These are phyloP conservation scores for Colossoma macropomum DNA, from an alignment of 2,113 vertebrate genomes.

Conservation along the genomic window DNA sequence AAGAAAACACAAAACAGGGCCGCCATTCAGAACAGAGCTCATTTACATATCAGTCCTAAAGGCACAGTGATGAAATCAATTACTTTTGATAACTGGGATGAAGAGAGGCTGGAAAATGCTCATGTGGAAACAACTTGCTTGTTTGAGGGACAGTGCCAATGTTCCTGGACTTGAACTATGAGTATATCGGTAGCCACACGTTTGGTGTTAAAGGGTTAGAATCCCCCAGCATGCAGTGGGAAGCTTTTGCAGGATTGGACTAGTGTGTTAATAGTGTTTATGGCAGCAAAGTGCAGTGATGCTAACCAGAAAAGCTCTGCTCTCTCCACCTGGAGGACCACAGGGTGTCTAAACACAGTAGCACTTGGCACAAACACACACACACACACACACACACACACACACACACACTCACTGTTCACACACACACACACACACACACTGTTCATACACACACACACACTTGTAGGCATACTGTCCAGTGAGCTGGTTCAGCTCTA, in stretches of 20 bases:
- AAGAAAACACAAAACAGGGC: no score
- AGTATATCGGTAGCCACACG: background rate
- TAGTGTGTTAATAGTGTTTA: background rate
- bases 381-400: background rate
- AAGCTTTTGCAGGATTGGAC: background rate
- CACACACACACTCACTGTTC: background rate
- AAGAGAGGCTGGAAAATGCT: no score
- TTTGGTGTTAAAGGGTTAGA: background rate
- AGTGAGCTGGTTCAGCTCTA: background rate
- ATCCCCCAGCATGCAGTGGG: background rate
- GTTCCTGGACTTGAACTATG: no score
- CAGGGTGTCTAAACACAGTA: background rate
- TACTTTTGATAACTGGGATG: no score
- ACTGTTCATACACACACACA: background rate
- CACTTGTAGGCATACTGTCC: background rate
- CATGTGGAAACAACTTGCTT: no score
- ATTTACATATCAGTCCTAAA: no score
- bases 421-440: background rate
- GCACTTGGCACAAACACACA: background rate
- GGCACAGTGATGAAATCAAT: no score
- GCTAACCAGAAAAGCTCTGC: background rate
- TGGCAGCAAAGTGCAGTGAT: background rate
- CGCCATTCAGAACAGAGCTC: no score
- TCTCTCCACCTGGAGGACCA: background rate
- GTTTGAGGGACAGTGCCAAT: no score